These are phyloP conservation scores for Meteorus sp. DNA, from an alignment of 1,140 invertebrate genomes.

Conservation along the genomic window DNA sequence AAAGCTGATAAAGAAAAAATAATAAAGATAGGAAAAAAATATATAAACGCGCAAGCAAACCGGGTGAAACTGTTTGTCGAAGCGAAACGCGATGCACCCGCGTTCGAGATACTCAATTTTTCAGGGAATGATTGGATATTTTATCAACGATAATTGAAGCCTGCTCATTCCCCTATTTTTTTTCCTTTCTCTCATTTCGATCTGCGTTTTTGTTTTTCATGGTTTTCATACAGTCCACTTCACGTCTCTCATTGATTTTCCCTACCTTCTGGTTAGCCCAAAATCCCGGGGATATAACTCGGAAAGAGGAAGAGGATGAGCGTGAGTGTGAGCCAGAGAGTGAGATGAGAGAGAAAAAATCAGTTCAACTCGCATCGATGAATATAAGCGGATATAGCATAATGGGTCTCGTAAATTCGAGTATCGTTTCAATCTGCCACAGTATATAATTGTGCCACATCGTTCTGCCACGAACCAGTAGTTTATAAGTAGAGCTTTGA, in stretches of 20 bases:
- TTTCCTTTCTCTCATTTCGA: not conserved
- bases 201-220: too few relatives aligned
- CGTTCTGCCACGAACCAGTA: conserved; percentile 23
- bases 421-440: conserved; percentile 39
- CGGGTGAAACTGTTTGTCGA: conserved; percentile 8
- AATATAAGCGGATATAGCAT: conserved; percentile 3
- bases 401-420: conserved; percentile 23
- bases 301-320: not conserved
- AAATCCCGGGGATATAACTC: not conserved
- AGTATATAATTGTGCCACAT: conserved; percentile 33
- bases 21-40: conserved; percentile 6
- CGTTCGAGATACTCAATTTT: conserved; percentile 21
- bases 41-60: conserved; percentile 8
- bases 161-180: too few relatives aligned
- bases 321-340: too few relatives aligned
- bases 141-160: conserved; percentile 6
- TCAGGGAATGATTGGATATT: conserved; percentile 23
- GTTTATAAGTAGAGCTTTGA: conserved; percentile 23
- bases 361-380: not conserved
- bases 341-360: conserved; percentile 3
- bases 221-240: not conserved
- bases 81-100: conserved; percentile 1
- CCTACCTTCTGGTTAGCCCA: conserved; percentile 30
- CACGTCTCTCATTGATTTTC: conserved; percentile 13
- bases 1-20: not conserved